Evolutionary conservation across 2,113 vertebrate species (phyloP).

Genomic region (Sander lucioperca): DNA sequence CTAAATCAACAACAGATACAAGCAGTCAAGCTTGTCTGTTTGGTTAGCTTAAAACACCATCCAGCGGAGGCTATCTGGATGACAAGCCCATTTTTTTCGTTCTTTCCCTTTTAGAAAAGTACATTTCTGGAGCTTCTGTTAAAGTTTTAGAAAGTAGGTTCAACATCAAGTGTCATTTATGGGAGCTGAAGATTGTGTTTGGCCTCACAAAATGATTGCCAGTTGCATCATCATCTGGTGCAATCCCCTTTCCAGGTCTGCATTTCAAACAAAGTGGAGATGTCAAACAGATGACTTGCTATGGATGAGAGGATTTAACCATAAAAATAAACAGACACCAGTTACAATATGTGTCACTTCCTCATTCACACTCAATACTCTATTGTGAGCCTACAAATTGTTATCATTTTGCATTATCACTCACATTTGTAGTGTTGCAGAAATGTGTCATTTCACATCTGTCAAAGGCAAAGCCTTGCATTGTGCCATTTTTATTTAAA

Average conservation of each 20-base stretch:
- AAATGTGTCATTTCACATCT: not conserved
- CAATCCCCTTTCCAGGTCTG: not conserved
- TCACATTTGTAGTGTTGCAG: not conserved
- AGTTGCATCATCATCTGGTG: constrained; percentile 20
- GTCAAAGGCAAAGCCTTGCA: not conserved
- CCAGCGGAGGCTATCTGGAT: not conserved
- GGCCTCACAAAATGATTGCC: not conserved
- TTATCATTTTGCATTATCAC: constrained; percentile 4
- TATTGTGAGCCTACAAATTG: not conserved
- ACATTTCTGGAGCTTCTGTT: not conserved
- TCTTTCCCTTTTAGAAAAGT: not conserved
- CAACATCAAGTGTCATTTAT: not conserved
- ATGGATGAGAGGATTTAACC: not conserved
- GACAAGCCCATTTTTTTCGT: not conserved
- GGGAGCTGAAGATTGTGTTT: not conserved
- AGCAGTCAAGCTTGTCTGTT: constrained; percentile 36
- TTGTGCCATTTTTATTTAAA: no score
- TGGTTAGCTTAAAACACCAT: constrained; percentile 6
- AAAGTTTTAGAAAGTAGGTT: not conserved
- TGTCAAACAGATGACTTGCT: not conserved
- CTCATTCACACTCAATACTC: not conserved
- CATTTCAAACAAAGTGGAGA: not conserved
- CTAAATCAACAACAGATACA: constrained; percentile 32
- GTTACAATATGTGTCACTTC: no score
- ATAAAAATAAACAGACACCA: not conserved